Evolutionary conservation across 2,113 vertebrate genomes (phyloP).

Genomic region (Speoplatyrhinus poulsoni): DNA sequence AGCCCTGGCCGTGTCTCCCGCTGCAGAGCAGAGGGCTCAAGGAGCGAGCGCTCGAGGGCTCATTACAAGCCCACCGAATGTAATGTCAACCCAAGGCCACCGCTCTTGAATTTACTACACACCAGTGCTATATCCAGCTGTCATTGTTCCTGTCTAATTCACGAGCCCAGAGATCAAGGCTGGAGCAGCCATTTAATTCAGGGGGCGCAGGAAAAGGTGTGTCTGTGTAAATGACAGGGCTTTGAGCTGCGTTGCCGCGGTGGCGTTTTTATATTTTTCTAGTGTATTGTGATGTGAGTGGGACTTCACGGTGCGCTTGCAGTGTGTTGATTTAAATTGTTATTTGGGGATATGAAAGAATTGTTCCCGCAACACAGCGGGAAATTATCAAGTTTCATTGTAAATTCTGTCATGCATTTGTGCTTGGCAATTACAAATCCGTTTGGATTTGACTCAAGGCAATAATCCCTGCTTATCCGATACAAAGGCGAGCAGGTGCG

Average conservation of each 20-base stretch:
- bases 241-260: neutral
- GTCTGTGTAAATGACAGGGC: constrained; percentile 8
- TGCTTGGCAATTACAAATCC: constrained; percentile 19
- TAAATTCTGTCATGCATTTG: constrained; percentile 27
- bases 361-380: constrained; percentile 14
- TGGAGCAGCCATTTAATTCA: constrained; percentile 39
- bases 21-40: constrained; percentile 27
- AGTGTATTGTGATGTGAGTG: neutral
- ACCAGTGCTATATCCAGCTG: constrained; percentile 51
- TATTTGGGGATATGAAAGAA: neutral
- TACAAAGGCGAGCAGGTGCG: constrained; percentile 56
- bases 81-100: constrained; percentile 72
- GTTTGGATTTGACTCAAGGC: constrained; percentile 29
- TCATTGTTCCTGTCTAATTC: constrained; percentile 62
- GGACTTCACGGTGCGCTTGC: neutral
- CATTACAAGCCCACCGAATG: constrained; percentile 64
- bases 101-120: constrained; percentile 57
- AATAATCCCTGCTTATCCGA: constrained; percentile 44
- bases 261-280: constrained; percentile 4
- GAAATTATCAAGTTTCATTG: constrained; percentile 19
- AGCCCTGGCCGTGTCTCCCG: neutral
- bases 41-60: constrained; percentile 39
- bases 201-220: constrained; percentile 11
- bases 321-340: neutral
- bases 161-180: constrained; percentile 41